Percentiles rank a stretch among this genome's conserved stretches.
Evolutionary conservation across 2,797 vertebrate genomes (phyloP).

Genomic region (Pristis pectinata): DNA sequence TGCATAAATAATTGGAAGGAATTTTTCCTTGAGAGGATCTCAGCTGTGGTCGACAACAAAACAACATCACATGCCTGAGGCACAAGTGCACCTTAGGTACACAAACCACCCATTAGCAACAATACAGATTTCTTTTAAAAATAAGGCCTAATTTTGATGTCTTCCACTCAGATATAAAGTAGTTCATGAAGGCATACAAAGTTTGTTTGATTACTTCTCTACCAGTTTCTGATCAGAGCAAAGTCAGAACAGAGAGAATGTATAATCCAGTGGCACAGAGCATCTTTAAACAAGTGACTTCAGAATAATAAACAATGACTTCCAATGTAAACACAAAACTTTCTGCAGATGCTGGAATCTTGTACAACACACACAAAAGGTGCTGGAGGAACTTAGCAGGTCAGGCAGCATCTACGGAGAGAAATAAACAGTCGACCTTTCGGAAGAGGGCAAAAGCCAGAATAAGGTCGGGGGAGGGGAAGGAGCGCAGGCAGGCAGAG

Average conservation of each 20-base stretch:
- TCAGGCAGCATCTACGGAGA: too few relatives aligned
- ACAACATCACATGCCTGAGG: neutral
- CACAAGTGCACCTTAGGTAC: neutral
- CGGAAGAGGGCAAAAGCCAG: too few relatives aligned
- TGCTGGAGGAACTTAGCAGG: too few relatives aligned
- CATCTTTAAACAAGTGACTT: neutral
- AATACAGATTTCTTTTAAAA: neutral
- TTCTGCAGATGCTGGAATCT: too few relatives aligned
- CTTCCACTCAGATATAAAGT: neutral
- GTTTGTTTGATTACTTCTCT: neutral
- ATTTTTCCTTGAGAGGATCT: neutral
- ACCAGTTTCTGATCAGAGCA: neutral
- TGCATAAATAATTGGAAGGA: neutral
- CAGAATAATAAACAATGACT: too few relatives aligned
- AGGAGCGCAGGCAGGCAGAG: too few relatives aligned
- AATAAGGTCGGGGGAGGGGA: too few relatives aligned
- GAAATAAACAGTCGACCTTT: too few relatives aligned
- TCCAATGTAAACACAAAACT: too few relatives aligned
- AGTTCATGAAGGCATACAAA: too few relatives aligned
- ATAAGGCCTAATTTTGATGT: neutral
- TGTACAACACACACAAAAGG: too few relatives aligned
- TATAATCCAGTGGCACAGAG: neutral
- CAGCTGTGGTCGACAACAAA: neutral
- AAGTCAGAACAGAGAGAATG: neutral
- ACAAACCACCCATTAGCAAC: neutral